phyloP scores from a whole-genome alignment of 2,797 vertebrate genomes.

The Cossypha polioptera region DNA sequence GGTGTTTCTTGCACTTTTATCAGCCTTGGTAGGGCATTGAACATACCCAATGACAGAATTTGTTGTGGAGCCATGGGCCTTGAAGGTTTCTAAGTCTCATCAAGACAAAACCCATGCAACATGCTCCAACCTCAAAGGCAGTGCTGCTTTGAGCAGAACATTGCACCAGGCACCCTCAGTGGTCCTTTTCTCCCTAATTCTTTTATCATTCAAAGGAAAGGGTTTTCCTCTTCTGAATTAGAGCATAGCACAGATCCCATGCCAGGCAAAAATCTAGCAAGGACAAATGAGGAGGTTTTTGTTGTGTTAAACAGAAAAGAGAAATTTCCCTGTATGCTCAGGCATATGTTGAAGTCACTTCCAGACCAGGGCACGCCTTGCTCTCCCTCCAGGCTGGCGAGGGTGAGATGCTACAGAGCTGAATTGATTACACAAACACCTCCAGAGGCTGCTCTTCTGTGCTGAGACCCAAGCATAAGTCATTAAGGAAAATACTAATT shows the following conservation, averaged over 20 bases:
- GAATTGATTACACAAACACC: neutral
- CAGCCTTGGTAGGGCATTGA: neutral
- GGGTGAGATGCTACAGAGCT: neutral
- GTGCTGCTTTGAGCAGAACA: neutral
- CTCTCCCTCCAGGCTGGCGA: neutral
- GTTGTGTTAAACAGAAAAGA: neutral
- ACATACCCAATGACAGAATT: neutral
- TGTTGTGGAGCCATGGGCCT: neutral
- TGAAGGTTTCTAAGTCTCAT: neutral
- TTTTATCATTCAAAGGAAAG: neutral
- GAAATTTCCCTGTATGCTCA: neutral
- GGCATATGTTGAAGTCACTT: neutral
- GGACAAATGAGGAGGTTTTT: neutral
- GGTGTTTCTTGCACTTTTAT: neutral
- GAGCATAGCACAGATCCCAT: neutral
- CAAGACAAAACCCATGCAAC: neutral
- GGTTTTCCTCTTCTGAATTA: neutral
- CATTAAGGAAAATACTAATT: conserved; percentile 33
- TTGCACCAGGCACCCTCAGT: neutral
- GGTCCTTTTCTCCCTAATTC: neutral
- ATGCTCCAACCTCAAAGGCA: neutral
- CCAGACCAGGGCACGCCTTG: neutral
- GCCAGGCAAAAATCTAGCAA: neutral
- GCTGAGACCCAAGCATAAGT: neutral
- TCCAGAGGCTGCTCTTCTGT: neutral